These are phyloP conservation scores for Rotaria magnacalcarata DNA, from an alignment of 2,888 invertebrate genomes.

Conservation along the genomic window DNA sequence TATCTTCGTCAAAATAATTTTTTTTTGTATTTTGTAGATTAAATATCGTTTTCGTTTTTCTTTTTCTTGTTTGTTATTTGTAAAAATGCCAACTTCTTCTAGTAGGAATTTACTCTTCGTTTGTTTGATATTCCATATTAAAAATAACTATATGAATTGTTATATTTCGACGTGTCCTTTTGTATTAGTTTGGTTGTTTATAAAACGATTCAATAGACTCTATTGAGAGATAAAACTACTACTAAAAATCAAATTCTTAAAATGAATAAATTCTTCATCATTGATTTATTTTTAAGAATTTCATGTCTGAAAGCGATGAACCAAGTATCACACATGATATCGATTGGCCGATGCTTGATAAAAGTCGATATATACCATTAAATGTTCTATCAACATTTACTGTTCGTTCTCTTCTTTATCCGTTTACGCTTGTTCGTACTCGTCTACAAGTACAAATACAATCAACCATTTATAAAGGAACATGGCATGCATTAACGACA, in stretches of 20 bases:
- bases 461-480: constrained; percentile 60
- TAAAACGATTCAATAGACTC: background rate
- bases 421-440: constrained; percentile 86
- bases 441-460: constrained; percentile 69
- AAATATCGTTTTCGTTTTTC: too few relatives aligned
- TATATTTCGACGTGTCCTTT: background rate
- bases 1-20: too few relatives aligned
- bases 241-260: background rate
- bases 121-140: too few relatives aligned
- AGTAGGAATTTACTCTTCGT: too few relatives aligned
- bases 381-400: constrained; percentile 82
- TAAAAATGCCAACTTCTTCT: too few relatives aligned
- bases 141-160: background rate
- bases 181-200: background rate
- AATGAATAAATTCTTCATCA: background rate
- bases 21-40: too few relatives aligned
- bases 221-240: background rate
- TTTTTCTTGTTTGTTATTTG: too few relatives aligned
- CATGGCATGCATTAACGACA: constrained; percentile 80
- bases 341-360: constrained; percentile 98
- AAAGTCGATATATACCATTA: constrained; percentile 82
- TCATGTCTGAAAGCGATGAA: background rate
- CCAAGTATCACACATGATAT: constrained; percentile 64
- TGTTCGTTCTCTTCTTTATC: constrained; percentile 74
- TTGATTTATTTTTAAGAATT: background rate